Evolutionary conservation across 2,888 invertebrate genomes (phyloP).

Genomic region (Drosophila neoperkinsi): DNA sequence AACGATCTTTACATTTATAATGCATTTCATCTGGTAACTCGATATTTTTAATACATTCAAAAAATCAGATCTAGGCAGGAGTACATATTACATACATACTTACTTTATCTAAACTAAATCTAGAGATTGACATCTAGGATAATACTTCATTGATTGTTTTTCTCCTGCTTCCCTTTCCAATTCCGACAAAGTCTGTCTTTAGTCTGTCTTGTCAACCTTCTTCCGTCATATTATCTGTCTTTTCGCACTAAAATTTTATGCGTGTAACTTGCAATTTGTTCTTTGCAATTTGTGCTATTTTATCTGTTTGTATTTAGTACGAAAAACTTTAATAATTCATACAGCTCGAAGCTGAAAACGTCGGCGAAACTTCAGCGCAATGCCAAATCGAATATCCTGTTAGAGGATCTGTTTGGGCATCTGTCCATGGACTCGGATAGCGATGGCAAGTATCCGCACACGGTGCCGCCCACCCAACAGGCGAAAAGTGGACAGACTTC

Average conservation of each 20-base stretch:
- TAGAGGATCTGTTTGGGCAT: conserved; percentile 85
- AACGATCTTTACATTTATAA: not conserved
- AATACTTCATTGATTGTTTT: not conserved
- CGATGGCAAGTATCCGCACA: conserved; percentile 83
- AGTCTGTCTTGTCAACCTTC: not conserved
- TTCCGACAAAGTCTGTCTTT: not conserved
- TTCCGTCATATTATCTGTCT: not conserved
- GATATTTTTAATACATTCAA: not conserved
- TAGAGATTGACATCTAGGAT: not conserved
- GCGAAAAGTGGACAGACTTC: conserved; percentile 67
- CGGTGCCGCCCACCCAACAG: conserved; percentile 78
- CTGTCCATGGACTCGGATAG: conserved; percentile 84
- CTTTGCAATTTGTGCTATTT: not conserved
- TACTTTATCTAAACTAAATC: not conserved
- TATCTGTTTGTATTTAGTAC: conserved; percentile 16
- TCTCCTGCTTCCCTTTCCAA: not conserved
- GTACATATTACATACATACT: no score
- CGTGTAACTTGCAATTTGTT: not conserved
- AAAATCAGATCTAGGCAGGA: not conserved
- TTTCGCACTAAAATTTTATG: not conserved
- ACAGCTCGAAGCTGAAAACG: conserved; percentile 84
- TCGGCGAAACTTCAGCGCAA: conserved; percentile 82
- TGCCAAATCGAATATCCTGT: conserved; percentile 81
- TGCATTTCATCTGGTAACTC: not conserved
- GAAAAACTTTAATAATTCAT: conserved; percentile 20